These are phyloP conservation scores for Myopa testacea DNA, from an alignment of 2,888 invertebrate species.

Conservation along the genomic window DNA sequence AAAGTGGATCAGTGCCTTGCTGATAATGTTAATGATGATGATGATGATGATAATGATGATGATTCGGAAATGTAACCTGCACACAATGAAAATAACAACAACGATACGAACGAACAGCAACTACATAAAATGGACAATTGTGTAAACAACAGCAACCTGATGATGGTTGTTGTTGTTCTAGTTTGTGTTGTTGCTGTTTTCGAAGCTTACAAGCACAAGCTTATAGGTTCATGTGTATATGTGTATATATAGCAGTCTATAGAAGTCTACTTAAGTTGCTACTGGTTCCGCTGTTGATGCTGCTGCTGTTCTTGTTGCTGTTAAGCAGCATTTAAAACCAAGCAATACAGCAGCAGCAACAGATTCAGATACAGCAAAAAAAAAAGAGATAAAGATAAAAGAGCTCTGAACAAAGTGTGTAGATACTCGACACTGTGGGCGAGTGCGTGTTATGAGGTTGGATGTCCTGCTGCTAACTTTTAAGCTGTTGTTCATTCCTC, in stretches of 20 bases:
- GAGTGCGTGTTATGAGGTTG: background rate
- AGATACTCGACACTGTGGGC: background rate
- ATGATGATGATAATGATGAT: background rate
- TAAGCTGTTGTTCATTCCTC: too few species aligned
- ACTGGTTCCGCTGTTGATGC: background rate
- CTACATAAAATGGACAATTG: background rate
- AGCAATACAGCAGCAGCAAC: conserved; percentile 40
- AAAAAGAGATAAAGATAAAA: conserved; percentile 8
- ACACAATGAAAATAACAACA: background rate
- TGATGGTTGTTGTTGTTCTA: conserved; percentile 1
- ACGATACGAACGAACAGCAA: background rate
- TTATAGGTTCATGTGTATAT: background rate
- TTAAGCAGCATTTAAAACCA: conserved; percentile 61
- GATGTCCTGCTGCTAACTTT: background rate
- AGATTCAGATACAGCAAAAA: background rate
- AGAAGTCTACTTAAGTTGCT: background rate
- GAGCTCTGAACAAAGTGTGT: conserved; percentile 18
- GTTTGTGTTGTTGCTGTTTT: background rate
- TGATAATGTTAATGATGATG: background rate
- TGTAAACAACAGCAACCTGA: conserved; percentile 10
- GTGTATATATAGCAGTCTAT: too few species aligned
- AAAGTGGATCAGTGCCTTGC: conserved; percentile 2
- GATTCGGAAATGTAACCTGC: background rate
- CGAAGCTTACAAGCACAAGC: conserved; percentile 21
- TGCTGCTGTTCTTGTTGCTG: conserved; percentile 38